Percentiles rank a stretch among this genome's conserved stretches.
phyloP scores from a whole-genome alignment of 2,113 vertebrate species.

The Orientallactaga bullata region DNA sequence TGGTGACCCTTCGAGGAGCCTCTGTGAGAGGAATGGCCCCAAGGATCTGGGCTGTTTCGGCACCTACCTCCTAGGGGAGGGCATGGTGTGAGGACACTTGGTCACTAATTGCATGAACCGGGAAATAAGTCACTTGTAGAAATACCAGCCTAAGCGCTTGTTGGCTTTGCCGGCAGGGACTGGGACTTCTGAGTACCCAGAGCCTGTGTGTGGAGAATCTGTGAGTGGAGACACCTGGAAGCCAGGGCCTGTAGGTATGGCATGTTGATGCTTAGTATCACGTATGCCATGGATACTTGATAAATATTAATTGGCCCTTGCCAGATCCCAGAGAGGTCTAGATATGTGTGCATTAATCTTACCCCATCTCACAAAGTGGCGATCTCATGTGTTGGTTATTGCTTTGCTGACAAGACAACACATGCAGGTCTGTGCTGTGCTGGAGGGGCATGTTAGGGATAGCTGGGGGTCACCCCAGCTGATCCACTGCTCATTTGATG shows the following conservation, averaged over 20 bases:
- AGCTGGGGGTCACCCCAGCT: conserved; percentile 15
- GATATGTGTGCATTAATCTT: neutral
- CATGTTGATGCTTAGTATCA: neutral
- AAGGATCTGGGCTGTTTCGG: fast-evolving
- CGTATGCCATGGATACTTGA: neutral
- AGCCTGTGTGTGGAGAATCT: neutral
- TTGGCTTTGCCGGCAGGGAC: fast-evolving
- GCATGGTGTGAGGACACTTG: fast-evolving
- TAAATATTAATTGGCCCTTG: conserved; percentile 43
- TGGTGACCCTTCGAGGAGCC: neutral
- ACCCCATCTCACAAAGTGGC: neutral
- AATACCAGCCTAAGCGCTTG: too few species aligned
- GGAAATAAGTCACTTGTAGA: neutral
- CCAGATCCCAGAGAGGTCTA: conserved; percentile 37
- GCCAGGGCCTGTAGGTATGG: neutral
- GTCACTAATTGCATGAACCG: fast-evolving
- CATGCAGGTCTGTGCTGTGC: neutral
- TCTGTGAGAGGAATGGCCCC: neutral
- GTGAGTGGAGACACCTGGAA: neutral
- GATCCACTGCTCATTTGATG: conserved; percentile 58
- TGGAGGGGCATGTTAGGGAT: conserved; percentile 59
- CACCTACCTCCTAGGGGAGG: fast-evolving
- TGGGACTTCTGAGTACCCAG: fast-evolving
- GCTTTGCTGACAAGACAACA: conserved; percentile 64
- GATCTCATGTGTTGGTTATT: conserved; percentile 57